These are phyloP conservation scores for Platygyra sinensis DNA, from an alignment of 64 coral and sea anemone genomes.

Conservation along the genomic window DNA sequence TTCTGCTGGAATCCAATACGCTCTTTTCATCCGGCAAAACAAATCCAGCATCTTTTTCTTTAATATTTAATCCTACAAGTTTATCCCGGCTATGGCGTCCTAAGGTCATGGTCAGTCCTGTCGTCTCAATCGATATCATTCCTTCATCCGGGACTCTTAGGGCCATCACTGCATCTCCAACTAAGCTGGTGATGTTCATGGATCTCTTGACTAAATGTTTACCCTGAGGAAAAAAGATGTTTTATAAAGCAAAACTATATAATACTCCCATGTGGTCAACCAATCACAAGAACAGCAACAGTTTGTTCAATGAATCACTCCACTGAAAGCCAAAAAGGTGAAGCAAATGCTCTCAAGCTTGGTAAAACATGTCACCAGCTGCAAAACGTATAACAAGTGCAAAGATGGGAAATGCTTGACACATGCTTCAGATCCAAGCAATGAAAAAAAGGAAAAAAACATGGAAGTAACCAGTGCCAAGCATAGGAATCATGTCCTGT, in stretches of 20 bases:
- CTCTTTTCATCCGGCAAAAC: slow-evolving; percentile 4
- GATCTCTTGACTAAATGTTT: not conserved
- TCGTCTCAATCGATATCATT: not conserved
- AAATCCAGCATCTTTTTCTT: not conserved
- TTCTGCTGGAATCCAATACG: not conserved
- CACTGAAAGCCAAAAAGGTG: no score
- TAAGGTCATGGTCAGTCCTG: not conserved
- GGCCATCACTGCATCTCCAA: not conserved
- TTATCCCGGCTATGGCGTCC: not conserved
- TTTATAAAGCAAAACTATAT: not conserved
- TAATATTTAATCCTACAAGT: not conserved
- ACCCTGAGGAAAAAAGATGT: not conserved
- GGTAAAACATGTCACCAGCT: no score
- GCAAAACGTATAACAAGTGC: no score
- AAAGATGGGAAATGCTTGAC: no score
- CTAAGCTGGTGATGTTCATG: not conserved
- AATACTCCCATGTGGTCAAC: no score
- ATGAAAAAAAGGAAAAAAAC: no score
- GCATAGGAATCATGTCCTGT: no score
- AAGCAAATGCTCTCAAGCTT: no score
- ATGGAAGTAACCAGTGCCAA: no score
- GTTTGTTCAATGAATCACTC: no score
- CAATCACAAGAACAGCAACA: no score
- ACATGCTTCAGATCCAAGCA: no score
- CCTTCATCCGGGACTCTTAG: slow-evolving; percentile 8